Evolutionary conservation across 2,113 vertebrate species (phyloP), one percentile per base, ranked within the genome.

Genomic region (Columbina picui): DNA sequence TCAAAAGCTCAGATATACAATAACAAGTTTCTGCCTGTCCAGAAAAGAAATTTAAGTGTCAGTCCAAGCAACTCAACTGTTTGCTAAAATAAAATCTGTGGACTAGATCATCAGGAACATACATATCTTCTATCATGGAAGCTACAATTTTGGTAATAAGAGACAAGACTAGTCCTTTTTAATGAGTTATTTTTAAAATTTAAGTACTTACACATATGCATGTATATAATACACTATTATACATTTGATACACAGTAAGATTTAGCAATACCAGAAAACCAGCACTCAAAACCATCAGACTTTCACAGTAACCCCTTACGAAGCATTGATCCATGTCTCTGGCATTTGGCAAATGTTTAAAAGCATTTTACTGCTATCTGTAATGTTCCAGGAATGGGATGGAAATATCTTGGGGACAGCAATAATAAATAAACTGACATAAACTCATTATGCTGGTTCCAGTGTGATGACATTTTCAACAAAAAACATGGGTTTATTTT

Each of bases 401-500:
- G 60, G 64, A 95, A 96, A 74, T 36, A 93, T 90, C 78, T 60
- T 92, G 67, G 73, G 47, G 23, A 67, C 43, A 53, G 15, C 27
- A 70, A 79, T 49, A 77, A 92, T 47, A 93, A 95, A 94, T 65
- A 89, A 93, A 64, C 29, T 65, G 32, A 29, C n/a, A 65, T 30
- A 84, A 93, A 92, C 18, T 49, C 67, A 84, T 96, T 91, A 56
- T 92, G 29, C 21, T 61, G 6, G 14, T 55, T 95, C 50, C 64
- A 89, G 17, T 82, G 22, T 60, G 45, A 73, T 96, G 87, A 95
- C 69, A 97, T 97, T 97, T 97, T 93, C 47, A 87, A 81, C 63
- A 95, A 90, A 43, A 49, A 68, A 0, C 19, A 56, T 4, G 25
- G 32, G 0, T 23, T 69, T 92, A 78, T 92, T 88, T 95, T 88